These are phyloP conservation scores for Callipepla californica DNA, from an alignment of 2,113 vertebrate genomes.

Conservation along the genomic window DNA sequence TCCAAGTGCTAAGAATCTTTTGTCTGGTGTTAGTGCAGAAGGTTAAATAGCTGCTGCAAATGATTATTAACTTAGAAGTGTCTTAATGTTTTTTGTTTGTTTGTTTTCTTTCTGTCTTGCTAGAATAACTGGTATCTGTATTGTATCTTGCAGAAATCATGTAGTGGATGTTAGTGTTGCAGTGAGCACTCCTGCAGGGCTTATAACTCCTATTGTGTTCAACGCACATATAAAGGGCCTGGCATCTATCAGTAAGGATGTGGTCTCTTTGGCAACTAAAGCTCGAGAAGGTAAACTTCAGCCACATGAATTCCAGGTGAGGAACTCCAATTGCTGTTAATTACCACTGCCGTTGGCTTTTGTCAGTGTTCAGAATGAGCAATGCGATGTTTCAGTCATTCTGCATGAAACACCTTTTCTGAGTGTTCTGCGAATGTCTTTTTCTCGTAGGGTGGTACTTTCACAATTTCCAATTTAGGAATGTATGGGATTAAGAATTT, in stretches of 20 bases:
- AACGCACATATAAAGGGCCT: constrained; percentile 95
- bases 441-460: constrained; percentile 90
- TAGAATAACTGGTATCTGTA: background rate
- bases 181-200: constrained; percentile 92
- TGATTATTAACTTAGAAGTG: accelerated
- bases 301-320: constrained; percentile 96
- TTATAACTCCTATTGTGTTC: constrained; percentile 98
- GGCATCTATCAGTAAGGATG: constrained; percentile 88
- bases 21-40: background rate
- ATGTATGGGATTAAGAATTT: constrained; percentile 99
- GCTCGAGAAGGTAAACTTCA: constrained; percentile 95
- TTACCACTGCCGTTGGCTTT: background rate
- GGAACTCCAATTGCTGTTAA: accelerated
- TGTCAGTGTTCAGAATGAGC: background rate
- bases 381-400: background rate
- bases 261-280: constrained; percentile 85
- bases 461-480: constrained; percentile 97
- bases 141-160: constrained; percentile 87
- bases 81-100: background rate
- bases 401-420: background rate
- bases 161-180: constrained; percentile 95
- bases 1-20: background rate
- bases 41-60: background rate
- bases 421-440: background rate
- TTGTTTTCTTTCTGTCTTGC: background rate